These are phyloP conservation scores for Betta splendens DNA, from an alignment of 2,797 vertebrate genomes.

Conservation along the genomic window DNA sequence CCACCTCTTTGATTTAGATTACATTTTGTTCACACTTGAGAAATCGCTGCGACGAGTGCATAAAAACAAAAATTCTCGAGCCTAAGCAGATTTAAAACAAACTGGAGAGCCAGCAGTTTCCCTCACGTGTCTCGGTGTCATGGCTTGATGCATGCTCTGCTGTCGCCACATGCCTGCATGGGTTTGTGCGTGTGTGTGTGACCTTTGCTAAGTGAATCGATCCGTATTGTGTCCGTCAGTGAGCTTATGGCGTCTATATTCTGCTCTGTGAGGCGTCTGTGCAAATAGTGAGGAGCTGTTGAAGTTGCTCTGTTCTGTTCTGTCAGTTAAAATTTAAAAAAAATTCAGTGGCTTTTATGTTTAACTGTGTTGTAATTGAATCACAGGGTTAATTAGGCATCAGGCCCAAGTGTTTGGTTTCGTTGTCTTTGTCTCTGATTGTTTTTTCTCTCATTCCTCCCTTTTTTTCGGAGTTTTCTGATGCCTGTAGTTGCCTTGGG, in stretches of 20 bases:
- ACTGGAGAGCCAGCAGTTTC: slow-evolving; percentile 3
- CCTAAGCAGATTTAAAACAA: no score
- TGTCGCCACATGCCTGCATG: slow-evolving; percentile 1
- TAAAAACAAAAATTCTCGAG: background rate
- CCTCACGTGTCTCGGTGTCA: slow-evolving; percentile 29
- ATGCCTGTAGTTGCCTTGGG: slow-evolving; percentile 8
- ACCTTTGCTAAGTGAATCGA: slow-evolving; percentile 1
- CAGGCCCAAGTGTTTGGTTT: slow-evolving; percentile 1
- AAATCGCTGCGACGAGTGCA: no score
- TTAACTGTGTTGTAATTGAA: background rate
- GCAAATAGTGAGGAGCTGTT: background rate
- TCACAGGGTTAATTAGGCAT: slow-evolving; percentile 12
- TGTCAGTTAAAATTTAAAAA: background rate
- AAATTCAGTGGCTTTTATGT: background rate
- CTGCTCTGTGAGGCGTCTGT: background rate
- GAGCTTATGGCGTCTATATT: background rate
- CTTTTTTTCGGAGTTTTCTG: slow-evolving; percentile 8
- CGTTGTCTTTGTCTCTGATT: no score
- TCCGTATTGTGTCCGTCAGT: background rate
- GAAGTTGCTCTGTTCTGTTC: background rate
- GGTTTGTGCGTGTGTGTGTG: background rate
- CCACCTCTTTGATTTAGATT: no score
- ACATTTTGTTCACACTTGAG: no score
- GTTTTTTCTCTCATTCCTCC: background rate
- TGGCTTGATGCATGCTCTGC: slow-evolving; percentile 32